Evolutionary conservation across 1,140 invertebrate species (phyloP).

Genomic region (Leptinotarsa texana): DNA sequence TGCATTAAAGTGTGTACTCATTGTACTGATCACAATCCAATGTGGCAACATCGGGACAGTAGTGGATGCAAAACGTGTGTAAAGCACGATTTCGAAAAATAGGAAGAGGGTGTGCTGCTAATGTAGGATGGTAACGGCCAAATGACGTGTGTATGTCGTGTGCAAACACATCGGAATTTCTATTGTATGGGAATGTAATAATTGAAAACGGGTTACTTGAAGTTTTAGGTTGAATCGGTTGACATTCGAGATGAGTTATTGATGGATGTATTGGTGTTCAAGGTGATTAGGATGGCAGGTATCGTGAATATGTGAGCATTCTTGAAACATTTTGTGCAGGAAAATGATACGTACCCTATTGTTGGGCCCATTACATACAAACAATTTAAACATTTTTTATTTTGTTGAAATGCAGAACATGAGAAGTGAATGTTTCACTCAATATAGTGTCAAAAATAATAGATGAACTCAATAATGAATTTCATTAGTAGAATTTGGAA

Average conservation of each 20-base stretch:
- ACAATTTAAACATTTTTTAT: no score
- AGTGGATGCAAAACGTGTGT: slow-evolving; percentile 30
- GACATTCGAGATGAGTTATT: not conserved
- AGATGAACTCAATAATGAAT: no score
- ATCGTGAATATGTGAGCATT: not conserved
- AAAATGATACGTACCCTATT: no score
- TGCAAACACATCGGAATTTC: slow-evolving; percentile 13
- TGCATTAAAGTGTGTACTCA: no score
- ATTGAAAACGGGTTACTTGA: not conserved
- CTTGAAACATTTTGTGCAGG: no score
- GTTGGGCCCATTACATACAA: no score
- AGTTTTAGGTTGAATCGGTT: not conserved
- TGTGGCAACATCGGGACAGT: slow-evolving; percentile 14
- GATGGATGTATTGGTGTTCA: not conserved
- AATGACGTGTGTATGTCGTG: slow-evolving; percentile 29
- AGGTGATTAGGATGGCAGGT: not conserved
- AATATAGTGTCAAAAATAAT: no score
- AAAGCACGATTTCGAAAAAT: slow-evolving; percentile 20
- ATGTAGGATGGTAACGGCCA: slow-evolving; percentile 8
- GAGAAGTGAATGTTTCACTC: no score
- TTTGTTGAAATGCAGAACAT: no score
- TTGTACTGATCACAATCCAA: no score
- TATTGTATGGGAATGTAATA: not conserved
- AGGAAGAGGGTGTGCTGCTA: slow-evolving; percentile 14
- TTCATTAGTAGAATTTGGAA: no score